These are phyloP conservation scores for Apodemus sylvaticus DNA, from an alignment of 2,113 vertebrate species.

Conservation along the genomic window DNA sequence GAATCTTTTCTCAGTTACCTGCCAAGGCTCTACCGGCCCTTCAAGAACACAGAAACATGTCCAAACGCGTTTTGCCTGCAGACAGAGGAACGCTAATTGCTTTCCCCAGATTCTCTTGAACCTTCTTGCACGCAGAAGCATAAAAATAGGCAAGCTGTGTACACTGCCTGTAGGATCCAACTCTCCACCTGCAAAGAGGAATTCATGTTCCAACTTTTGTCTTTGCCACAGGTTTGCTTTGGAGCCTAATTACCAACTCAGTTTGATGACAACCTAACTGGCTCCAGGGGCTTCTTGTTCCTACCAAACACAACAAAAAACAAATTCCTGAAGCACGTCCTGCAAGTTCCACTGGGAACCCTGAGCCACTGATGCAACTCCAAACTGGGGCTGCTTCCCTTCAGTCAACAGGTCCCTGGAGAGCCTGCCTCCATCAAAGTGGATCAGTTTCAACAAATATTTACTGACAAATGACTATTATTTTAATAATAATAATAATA, in stretches of 20 bases:
- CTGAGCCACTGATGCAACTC: slow-evolving; percentile 37
- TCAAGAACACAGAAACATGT: slow-evolving; percentile 65
- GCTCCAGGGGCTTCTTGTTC: slow-evolving; percentile 82
- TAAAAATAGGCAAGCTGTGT: slow-evolving; percentile 80
- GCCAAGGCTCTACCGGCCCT: slow-evolving; percentile 70
- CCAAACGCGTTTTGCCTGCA: slow-evolving; percentile 65
- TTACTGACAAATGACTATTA: slow-evolving; percentile 66
- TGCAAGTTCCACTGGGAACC: slow-evolving; percentile 76
- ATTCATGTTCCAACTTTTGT: slow-evolving; percentile 77
- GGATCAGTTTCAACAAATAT: slow-evolving; percentile 58
- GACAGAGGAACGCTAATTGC: slow-evolving; percentile 76
- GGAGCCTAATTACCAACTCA: slow-evolving; percentile 81
- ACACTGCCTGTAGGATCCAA: slow-evolving; percentile 72
- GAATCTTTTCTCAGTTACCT: slow-evolving; percentile 73
- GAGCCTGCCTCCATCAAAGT: slow-evolving; percentile 14
- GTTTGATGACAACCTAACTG: slow-evolving; percentile 80
- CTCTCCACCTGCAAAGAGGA: slow-evolving; percentile 79
- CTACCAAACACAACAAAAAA: slow-evolving; percentile 82
- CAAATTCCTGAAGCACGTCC: slow-evolving; percentile 81
- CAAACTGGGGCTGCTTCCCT: slow-evolving; percentile 33
- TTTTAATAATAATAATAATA: slow-evolving; percentile 58
- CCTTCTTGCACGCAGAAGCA: slow-evolving; percentile 76
- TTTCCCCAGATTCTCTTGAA: slow-evolving; percentile 78
- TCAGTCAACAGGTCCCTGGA: slow-evolving; percentile 13
- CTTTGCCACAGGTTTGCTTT: slow-evolving; percentile 81